phyloP scores from a whole-genome alignment of 2,113 vertebrate genomes.

The Ranitomeya variabilis region DNA sequence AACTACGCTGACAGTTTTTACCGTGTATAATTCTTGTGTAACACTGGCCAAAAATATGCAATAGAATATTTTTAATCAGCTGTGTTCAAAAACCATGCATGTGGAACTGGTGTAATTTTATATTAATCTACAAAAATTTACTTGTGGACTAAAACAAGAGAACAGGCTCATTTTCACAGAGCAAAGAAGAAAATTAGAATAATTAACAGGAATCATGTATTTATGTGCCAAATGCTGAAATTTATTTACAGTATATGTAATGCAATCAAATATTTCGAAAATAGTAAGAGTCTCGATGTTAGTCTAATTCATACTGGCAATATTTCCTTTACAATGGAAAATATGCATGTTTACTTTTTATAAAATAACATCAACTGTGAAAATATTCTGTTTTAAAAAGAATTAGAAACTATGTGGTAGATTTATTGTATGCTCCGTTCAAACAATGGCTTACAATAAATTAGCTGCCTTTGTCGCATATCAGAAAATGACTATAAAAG shows the following conservation, averaged over 20 bases:
- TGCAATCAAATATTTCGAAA: background rate
- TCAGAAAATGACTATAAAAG: slow-evolving; percentile 52
- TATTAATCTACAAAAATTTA: background rate
- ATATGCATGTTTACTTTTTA: slow-evolving; percentile 50
- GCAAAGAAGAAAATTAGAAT: background rate
- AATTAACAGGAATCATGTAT: background rate
- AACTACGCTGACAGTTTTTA: background rate
- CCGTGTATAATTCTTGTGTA: background rate
- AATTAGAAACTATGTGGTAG: slow-evolving; percentile 37
- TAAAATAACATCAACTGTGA: slow-evolving; percentile 44
- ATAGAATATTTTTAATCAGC: background rate
- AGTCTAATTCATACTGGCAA: background rate
- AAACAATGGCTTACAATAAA: slow-evolving; percentile 37
- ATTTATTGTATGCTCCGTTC: slow-evolving; percentile 40
- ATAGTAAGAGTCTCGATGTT: background rate
- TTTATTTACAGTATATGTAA: background rate
- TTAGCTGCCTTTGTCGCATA: slow-evolving; percentile 45
- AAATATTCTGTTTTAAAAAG: slow-evolving; percentile 50
- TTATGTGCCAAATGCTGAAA: background rate
- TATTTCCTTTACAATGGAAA: slow-evolving; percentile 30
- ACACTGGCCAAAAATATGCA: background rate
- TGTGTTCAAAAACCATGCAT: background rate
- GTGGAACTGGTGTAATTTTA: background rate
- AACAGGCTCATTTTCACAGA: background rate
- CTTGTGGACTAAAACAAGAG: background rate